Evolutionary conservation across 2,113 vertebrate species (phyloP), one percentile per base, ranked within the genome.

Genomic region (Dasypus novemcinctus): DNA sequence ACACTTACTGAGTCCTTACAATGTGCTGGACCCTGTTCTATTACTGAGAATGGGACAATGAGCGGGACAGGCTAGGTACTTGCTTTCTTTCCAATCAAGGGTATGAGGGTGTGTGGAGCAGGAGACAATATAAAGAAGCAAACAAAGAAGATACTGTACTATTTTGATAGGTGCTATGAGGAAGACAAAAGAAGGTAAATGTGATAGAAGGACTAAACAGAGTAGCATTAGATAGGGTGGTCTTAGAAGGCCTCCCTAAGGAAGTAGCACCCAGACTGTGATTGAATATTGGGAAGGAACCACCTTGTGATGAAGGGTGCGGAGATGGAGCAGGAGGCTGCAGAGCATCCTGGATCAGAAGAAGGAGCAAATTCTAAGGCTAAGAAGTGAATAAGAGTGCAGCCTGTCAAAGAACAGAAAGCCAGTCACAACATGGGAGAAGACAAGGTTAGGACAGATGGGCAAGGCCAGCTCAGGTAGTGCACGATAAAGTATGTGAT

Each of bases 101-200:
- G 6, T 71, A 3, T 9, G 17, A 57, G 21, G 29, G 23, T 63
- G 31, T 20, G 18, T 20, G 54, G 54, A 18, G 54, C 17, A 57
- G 54, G 18, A 57, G 54, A 57, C 15, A 71, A 86, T 87, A 92
- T 64, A 76, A 75, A 59, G 9, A 80, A 88, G 17, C 15, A 87
- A 72, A 85, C 36, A 57, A 57, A 57, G 18, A 74, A 84, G 59
- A 83, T 68, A 31, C 54, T 68, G 17, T 66, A 14, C 93, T 9
- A 83, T 38, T 14, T 3, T 52, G 7, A 52, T 46, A 23, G 20
- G 12, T 74, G 90, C 54, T 87, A 38, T 33, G 33, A 92, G 29
- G 78, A 79, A 54, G 17, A 54, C 20, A 3, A 61, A 79, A 68
- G 12, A 49, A 80, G 8, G 46, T 52, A 68, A 85, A 69, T 29